phyloP scores from a whole-genome alignment of 2,797 vertebrate genomes.

The Ceryle rudis region DNA sequence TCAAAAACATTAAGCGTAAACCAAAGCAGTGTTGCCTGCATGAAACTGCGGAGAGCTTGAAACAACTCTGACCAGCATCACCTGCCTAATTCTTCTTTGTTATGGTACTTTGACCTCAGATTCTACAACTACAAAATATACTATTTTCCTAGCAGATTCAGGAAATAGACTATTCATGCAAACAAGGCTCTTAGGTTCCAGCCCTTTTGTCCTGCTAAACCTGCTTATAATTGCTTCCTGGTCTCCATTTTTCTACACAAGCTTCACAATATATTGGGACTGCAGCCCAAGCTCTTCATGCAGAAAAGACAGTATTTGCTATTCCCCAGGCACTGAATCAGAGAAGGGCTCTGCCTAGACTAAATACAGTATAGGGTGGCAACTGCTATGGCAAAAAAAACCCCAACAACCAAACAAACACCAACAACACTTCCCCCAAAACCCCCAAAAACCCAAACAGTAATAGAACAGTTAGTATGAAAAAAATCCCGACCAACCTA shows the following conservation, averaged over 20 bases:
- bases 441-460: fast-evolving
- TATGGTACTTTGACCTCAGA: background rate
- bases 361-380: background rate
- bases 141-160: background rate
- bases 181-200: background rate
- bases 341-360: background rate
- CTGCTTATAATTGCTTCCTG: background rate
- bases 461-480: background rate
- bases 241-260: background rate
- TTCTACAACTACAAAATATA: background rate
- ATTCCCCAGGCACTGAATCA: background rate
- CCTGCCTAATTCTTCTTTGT: background rate
- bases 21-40: background rate
- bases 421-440: background rate
- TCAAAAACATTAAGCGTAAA: background rate
- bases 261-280: background rate
- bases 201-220: background rate
- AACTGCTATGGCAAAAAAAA: background rate
- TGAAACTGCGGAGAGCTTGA: background rate
- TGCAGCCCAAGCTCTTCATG: background rate
- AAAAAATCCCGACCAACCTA: background rate
- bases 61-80: background rate
- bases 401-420: background rate
- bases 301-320: background rate
- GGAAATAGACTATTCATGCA: background rate